A percentile compares a stretch with the other conserved stretches of the same genome.
Evolutionary conservation across 2,888 invertebrate species (phyloP).

Genomic region (Adela reaumurella): DNA sequence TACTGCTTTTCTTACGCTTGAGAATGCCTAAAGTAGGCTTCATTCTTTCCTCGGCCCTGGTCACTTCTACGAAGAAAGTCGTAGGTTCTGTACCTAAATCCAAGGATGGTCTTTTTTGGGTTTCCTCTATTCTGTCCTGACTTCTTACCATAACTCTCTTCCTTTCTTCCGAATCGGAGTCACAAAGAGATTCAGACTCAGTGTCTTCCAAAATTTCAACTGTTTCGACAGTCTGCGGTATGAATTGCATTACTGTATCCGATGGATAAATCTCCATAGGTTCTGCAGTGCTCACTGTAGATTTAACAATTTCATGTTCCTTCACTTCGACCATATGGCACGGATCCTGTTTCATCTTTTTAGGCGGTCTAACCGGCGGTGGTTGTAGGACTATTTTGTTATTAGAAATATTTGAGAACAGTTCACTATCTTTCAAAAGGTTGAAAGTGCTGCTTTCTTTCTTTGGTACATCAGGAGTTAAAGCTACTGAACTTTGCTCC

Average conservation of each 20-base stretch:
- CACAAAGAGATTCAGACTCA: slow-evolving; percentile 34
- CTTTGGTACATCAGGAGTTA: slow-evolving; percentile 34
- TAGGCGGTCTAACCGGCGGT: slow-evolving; percentile 13
- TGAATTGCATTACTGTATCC: slow-evolving; percentile 47
- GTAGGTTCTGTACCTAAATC: slow-evolving; percentile 30
- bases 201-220: slow-evolving; percentile 55
- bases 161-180: slow-evolving; percentile 18
- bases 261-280: slow-evolving; percentile 44
- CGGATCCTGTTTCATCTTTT: slow-evolving; percentile 18
- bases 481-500: slow-evolving; percentile 16
- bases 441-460: slow-evolving; percentile 59
- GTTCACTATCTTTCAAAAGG: slow-evolving; percentile 62
- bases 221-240: slow-evolving; percentile 51
- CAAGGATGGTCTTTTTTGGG: slow-evolving; percentile 16
- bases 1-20: slow-evolving; percentile 20
- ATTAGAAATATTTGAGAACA: slow-evolving; percentile 66
- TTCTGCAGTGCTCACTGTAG: slow-evolving; percentile 47
- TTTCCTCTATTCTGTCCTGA: slow-evolving; percentile 8
- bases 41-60: slow-evolving; percentile 33
- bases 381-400: slow-evolving; percentile 27
- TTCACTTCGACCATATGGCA: slow-evolving; percentile 66
- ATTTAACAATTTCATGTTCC: slow-evolving; percentile 65
- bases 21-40: slow-evolving; percentile 35
- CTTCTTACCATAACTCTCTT: background rate
- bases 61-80: slow-evolving; percentile 40